Evolutionary conservation across 2,797 vertebrate genomes (phyloP).

Genomic region (Hyperoplus immaculatus): DNA sequence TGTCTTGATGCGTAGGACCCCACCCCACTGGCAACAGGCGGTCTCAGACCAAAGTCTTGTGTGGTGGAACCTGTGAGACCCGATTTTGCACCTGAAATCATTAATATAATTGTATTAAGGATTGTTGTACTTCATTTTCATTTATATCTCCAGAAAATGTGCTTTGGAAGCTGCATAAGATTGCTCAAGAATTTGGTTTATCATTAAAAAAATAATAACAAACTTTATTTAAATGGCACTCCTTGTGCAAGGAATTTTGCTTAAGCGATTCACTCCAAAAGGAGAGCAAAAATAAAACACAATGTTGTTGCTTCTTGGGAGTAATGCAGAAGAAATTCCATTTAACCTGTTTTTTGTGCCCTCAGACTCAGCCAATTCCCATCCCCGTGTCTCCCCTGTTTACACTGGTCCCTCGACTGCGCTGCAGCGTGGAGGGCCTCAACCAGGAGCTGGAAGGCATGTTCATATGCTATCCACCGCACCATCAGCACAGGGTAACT

Average conservation of each 20-base stretch:
- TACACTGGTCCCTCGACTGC: conserved; percentile 87
- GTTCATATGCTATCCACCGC: conserved; percentile 88
- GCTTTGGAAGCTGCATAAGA: neutral
- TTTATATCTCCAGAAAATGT: conserved; percentile 1
- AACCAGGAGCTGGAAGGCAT: conserved; percentile 94
- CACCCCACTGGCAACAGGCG: conserved; percentile 20
- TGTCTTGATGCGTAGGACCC: neutral
- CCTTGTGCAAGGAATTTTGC: neutral
- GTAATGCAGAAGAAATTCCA: conserved; percentile 16
- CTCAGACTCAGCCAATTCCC: conserved; percentile 76
- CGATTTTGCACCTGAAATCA: no score
- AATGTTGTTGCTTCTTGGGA: neutral
- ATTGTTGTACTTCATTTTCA: neutral
- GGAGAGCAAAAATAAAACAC: neutral
- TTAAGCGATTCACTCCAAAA: neutral
- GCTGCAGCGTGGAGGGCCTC: conserved; percentile 91
- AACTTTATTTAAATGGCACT: neutral
- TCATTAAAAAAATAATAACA: neutral
- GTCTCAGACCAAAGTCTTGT: conserved; percentile 16
- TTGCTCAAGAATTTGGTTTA: neutral
- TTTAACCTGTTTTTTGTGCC: conserved; percentile 45
- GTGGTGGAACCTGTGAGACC: neutral
- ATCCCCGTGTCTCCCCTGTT: conserved; percentile 75
- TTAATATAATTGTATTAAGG: neutral
- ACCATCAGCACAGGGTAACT: conserved; percentile 88